Evolutionary conservation across 2,113 vertebrate species (phyloP).

Genomic region (Sus scrofa): T2T-Sscrofa CM000829.6:67245001-67245500

Average conservation of each 20-base stretch:
- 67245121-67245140: background rate
- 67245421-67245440: background rate
- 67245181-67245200: background rate
- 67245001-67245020: background rate
- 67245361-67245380: background rate
- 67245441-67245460: background rate
- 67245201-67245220: background rate
- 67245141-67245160: background rate
- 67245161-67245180: background rate
- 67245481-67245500: background rate
- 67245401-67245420: background rate
- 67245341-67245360: background rate
- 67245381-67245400: background rate
- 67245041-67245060: background rate
- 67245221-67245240: conserved; percentile 38
- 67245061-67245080: conserved; percentile 1
- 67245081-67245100: background rate
- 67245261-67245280: conserved; percentile 27
- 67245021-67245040: background rate
- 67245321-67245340: background rate
- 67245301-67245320: background rate
- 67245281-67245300: background rate
- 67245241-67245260: background rate
- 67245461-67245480: fast-evolving
- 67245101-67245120: conserved; percentile 31